Evolutionary conservation across 2,888 invertebrate genomes (phyloP).

Genomic region (Diogma glabrata): DNA sequence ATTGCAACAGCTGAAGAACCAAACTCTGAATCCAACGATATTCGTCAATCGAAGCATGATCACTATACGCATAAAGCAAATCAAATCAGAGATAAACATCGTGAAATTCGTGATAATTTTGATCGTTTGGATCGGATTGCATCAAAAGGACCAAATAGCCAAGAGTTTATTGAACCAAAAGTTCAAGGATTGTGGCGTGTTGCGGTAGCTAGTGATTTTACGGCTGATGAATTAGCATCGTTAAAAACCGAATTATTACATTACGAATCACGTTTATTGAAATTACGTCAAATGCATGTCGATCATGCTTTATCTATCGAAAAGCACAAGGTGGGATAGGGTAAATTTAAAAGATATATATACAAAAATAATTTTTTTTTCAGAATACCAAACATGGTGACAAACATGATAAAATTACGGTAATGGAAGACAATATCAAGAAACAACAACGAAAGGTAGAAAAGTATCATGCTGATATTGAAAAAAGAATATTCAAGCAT

Average conservation of each 20-base stretch:
- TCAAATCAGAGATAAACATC: conserved; percentile 59
- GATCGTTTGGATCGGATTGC: conserved; percentile 64
- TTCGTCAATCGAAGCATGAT: conserved; percentile 38
- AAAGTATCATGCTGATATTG: conserved; percentile 70
- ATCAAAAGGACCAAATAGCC: conserved; percentile 63
- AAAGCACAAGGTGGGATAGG: conserved; percentile 44
- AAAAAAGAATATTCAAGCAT: conserved; percentile 66
- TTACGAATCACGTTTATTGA: conserved; percentile 75
- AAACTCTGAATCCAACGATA: conserved; percentile 31
- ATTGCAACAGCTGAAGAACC: conserved; percentile 47
- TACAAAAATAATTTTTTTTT: conserved; percentile 10
- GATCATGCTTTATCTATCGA: conserved; percentile 65
- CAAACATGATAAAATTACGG: conserved; percentile 46
- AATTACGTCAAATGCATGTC: conserved; percentile 69
- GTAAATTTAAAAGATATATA: neutral
- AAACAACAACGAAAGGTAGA: conserved; percentile 76
- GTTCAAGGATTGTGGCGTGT: conserved; percentile 81
- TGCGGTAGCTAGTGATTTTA: conserved; percentile 69
- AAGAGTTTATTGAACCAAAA: conserved; percentile 83
- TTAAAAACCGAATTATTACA: conserved; percentile 66
- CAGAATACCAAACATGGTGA: conserved; percentile 47
- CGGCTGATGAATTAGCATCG: conserved; percentile 67
- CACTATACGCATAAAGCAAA: conserved; percentile 58
- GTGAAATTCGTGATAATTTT: conserved; percentile 63
- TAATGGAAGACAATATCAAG: conserved; percentile 66